These are phyloP conservation scores for Magallana nippona DNA, from an alignment of 2,888 invertebrate genomes.

Conservation along the genomic window DNA sequence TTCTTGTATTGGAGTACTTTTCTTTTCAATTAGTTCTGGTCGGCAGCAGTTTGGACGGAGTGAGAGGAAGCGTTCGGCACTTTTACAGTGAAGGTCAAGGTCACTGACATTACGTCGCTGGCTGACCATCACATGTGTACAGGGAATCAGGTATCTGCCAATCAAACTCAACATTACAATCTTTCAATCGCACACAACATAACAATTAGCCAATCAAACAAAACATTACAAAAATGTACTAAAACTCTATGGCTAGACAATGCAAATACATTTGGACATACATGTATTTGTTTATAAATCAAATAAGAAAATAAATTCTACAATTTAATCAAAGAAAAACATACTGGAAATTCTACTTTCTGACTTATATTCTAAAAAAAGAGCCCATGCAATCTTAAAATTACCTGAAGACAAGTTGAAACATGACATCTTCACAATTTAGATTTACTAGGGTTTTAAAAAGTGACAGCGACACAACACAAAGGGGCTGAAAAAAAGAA, in stretches of 20 bases:
- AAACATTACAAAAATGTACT: too few relatives aligned
- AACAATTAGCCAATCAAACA: too few relatives aligned
- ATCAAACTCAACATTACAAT: background rate
- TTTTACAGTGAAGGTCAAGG: conserved; percentile 87
- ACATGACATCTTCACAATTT: conserved; percentile 97
- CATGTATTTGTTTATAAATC: too few relatives aligned
- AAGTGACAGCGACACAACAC: conserved; percentile 92
- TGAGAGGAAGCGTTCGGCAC: conserved; percentile 88
- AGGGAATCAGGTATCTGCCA: conserved; percentile 88
- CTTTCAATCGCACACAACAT: too few relatives aligned
- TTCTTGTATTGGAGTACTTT: conserved; percentile 30
- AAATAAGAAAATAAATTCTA: too few relatives aligned
- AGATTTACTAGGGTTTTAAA: conserved; percentile 94
- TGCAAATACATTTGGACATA: too few relatives aligned
- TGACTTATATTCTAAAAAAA: background rate
- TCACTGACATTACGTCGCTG: conserved; percentile 87
- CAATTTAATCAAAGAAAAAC: too few relatives aligned
- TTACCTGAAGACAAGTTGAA: conserved; percentile 89
- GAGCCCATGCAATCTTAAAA: conserved; percentile 47
- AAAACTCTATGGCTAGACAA: too few relatives aligned
- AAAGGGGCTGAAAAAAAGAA: conserved; percentile 80
- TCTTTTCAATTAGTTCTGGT: conserved; percentile 60
- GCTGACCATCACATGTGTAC: conserved; percentile 90
- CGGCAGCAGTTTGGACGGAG: conserved; percentile 84
- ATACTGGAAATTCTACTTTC: conserved; percentile 7